These are phyloP conservation scores for Ceratoteleas bidentatus DNA, from an alignment of 1,140 invertebrate genomes.

Conservation along the genomic window DNA sequence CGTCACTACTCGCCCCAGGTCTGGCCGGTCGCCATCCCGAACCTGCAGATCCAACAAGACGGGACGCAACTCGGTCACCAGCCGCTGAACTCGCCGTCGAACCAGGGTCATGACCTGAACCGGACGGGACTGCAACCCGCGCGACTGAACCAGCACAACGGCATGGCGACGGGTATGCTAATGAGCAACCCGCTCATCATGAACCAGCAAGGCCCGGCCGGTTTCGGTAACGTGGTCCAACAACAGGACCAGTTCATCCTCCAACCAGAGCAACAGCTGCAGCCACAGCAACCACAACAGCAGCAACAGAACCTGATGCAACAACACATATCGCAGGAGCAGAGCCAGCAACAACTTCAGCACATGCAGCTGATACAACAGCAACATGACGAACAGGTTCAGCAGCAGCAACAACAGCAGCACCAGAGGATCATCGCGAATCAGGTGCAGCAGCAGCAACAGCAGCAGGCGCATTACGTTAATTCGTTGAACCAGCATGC, in stretches of 20 bases:
- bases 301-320: constrained; percentile 74
- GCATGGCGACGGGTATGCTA: constrained; percentile 76
- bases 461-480: constrained; percentile 72
- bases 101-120: constrained; percentile 72
- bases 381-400: constrained; percentile 69
- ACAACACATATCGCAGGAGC: constrained; percentile 75
- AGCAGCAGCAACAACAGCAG: constrained; percentile 53
- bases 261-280: constrained; percentile 75
- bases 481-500: constrained; percentile 70
- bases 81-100: constrained; percentile 70
- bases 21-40: constrained; percentile 78
- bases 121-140: constrained; percentile 70
- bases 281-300: constrained; percentile 71
- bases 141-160: constrained; percentile 74
- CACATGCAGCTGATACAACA: constrained; percentile 71
- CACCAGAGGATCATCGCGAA: constrained; percentile 69
- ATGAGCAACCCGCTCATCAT: constrained; percentile 78
- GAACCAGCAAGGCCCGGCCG: constrained; percentile 75
- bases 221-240: constrained; percentile 72
- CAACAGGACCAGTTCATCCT: constrained; percentile 73
- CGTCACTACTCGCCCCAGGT: constrained; percentile 64
- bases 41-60: constrained; percentile 75
- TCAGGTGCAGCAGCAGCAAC: constrained; percentile 75
- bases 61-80: constrained; percentile 75
- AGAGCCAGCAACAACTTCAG: constrained; percentile 72